phyloP scores from a whole-genome alignment of 2,797 vertebrate species.

The Mormyrus hasselquistii region DNA sequence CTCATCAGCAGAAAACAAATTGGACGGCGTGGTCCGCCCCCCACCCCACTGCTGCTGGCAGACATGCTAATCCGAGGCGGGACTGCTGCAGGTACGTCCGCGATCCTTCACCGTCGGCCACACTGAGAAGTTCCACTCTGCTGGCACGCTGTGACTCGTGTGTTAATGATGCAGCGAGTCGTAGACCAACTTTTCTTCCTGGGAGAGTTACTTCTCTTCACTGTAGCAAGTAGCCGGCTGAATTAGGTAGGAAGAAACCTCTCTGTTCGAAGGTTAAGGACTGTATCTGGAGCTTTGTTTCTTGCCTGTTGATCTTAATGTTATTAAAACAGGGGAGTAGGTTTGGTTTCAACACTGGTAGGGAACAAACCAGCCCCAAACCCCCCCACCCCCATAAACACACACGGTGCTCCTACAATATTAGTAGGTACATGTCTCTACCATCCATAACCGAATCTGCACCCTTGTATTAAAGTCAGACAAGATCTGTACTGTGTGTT shows the following conservation, averaged over 20 bases:
- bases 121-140: conserved; percentile 59
- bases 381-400: not conserved
- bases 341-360: not conserved
- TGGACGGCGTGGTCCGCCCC: conserved; percentile 44
- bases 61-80: conserved; percentile 73
- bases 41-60: conserved; percentile 48
- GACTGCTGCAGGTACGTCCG: conserved; percentile 63
- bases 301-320: not conserved
- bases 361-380: not conserved
- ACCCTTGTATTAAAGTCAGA: not conserved
- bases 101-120: conserved; percentile 83
- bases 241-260: not conserved
- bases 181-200: conserved; percentile 42
- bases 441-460: not conserved
- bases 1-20: conserved; percentile 70
- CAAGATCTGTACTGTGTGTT: not conserved
- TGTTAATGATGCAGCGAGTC: conserved; percentile 61
- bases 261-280: not conserved
- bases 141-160: conserved; percentile 55
- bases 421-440: not conserved
- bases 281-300: not conserved
- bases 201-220: conserved; percentile 23
- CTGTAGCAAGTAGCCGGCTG: not conserved
- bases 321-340: not conserved
- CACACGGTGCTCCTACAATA: not conserved